Percentiles rank a stretch among this genome's conserved stretches.
phyloP scores from a whole-genome alignment of 2,113 vertebrate species.

The Kryptolebias marmoratus region DNA sequence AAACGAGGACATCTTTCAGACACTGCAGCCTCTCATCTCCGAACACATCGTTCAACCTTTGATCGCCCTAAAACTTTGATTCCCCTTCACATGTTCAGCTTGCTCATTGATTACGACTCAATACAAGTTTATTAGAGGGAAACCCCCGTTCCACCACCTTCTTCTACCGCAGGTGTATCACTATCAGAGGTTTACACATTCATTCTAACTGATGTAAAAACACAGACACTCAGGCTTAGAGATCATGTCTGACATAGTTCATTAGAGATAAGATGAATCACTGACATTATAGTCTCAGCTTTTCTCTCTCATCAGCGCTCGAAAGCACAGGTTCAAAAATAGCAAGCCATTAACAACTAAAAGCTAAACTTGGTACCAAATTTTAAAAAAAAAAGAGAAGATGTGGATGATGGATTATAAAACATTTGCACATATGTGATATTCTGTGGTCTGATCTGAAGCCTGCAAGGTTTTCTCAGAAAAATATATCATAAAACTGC shows the following conservation, averaged over 20 bases:
- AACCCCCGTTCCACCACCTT: background rate
- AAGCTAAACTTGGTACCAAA: slow-evolving; percentile 20
- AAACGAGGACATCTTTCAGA: slow-evolving; percentile 35
- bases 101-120: slow-evolving; percentile 59
- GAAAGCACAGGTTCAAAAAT: slow-evolving; percentile 42
- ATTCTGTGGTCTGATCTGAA: no score
- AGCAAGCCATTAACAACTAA: slow-evolving; percentile 31
- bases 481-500: no score
- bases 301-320: slow-evolving; percentile 31
- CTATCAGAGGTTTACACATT: slow-evolving; percentile 29
- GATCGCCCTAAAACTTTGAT: slow-evolving; percentile 61
- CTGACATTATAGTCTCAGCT: slow-evolving; percentile 36
- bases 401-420: no score
- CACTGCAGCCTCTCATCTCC: slow-evolving; percentile 59
- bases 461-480: no score
- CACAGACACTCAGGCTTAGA: slow-evolving; percentile 21
- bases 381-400: background rate
- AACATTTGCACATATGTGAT: no score
- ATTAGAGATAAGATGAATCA: slow-evolving; percentile 54
- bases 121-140: slow-evolving; percentile 27
- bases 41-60: slow-evolving; percentile 52
- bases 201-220: background rate
- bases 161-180: slow-evolving; percentile 17
- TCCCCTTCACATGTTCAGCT: slow-evolving; percentile 58
- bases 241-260: slow-evolving; percentile 54